Conservation (phyloP, 2,797 vertebrate genomes). For the Leuciscus waleckii region DNA sequence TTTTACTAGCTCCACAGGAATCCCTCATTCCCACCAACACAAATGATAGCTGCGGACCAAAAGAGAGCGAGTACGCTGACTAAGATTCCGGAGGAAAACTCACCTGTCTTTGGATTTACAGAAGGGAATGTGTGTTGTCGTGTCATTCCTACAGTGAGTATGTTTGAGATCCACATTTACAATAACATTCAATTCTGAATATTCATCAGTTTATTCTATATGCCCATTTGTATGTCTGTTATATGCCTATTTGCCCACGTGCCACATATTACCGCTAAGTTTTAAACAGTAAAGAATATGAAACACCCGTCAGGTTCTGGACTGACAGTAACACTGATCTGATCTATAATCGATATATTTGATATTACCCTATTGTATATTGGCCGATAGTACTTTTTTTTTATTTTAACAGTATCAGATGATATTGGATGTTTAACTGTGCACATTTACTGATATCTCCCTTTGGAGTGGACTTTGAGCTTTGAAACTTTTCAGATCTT, state of each 20-base stretch:
- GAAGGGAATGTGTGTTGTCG: slow-evolving; percentile 64
- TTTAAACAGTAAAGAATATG: not conserved
- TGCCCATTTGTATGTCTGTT: too few species aligned
- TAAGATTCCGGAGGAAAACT: slow-evolving; percentile 65
- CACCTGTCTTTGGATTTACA: slow-evolving; percentile 71
- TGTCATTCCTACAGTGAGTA: slow-evolving; percentile 69
- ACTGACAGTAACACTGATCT: not conserved
- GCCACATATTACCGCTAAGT: not conserved
- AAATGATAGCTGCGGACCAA: not conserved
- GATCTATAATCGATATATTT: not conserved
- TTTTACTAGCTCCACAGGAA: not conserved
- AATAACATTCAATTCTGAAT: slow-evolving; percentile 10
- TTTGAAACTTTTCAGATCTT: too few species aligned
- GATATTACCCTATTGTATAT: not conserved
- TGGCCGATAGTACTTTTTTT: not conserved
- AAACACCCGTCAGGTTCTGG: not conserved
- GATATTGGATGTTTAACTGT: too few species aligned
- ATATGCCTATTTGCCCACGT: not conserved
- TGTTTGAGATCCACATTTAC: slow-evolving; percentile 72
- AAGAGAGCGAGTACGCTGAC: not conserved
- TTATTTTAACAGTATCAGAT: too few species aligned
- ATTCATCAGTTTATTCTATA: slow-evolving; percentile 6
- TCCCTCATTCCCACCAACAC: slow-evolving; percentile 37
- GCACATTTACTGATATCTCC: too few species aligned
- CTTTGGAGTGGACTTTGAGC: too few species aligned